Base-by-base conservation (phyloP, 1,140 invertebrate genomes). In the Saccostrea echinata region DNA sequence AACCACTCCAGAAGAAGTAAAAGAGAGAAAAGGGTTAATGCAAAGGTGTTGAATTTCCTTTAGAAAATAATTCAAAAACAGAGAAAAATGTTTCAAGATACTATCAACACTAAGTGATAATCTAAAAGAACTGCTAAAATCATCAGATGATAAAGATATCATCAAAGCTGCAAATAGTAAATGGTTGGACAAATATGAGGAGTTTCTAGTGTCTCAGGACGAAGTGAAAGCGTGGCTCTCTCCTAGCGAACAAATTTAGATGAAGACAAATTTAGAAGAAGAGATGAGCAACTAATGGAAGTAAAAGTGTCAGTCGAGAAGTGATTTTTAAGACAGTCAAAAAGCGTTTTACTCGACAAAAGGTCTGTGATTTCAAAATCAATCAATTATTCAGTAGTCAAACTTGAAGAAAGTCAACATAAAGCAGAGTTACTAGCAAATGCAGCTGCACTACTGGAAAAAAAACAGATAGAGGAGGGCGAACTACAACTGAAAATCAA, bases 121-220 rank as follows among this genome's bases (percentile, higher is more conserved):
- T 4, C 11, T 85, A 30, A 61, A 85, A 51, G 13, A 18, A 16
- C 35, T 64, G 2, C 33, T 51, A 9, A 33, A 27, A 27, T 24
- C 84, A 30, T 35, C 83, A 43, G 33, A 35, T 4, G 52, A 84
- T 35, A 51, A 68, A 21, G 52, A 86, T 3, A 53, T 33, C 1
- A 6, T 86, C 0, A 30, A 51, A 82, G n/a, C 16, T 80, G 76
- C 57, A 1, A 51, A 86, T 43, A 57, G 51, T 33, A 21, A 33
- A 43, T 86, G 85, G 85, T 12, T 86, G 33, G 68, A 13, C 52
- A 30, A 33, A 13, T 86, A 82, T 6, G 85, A 86, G 11, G 64
- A 86, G n/a, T 43, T 86, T 55, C 52, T 86, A 61, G 76, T n/a
- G 18, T 12, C n/a, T 1, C 76, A 86, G 33, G 85, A 86, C 27